Evolutionary conservation across 2,888 invertebrate genomes (phyloP).

Genomic region (Oscheius sp.): DNA sequence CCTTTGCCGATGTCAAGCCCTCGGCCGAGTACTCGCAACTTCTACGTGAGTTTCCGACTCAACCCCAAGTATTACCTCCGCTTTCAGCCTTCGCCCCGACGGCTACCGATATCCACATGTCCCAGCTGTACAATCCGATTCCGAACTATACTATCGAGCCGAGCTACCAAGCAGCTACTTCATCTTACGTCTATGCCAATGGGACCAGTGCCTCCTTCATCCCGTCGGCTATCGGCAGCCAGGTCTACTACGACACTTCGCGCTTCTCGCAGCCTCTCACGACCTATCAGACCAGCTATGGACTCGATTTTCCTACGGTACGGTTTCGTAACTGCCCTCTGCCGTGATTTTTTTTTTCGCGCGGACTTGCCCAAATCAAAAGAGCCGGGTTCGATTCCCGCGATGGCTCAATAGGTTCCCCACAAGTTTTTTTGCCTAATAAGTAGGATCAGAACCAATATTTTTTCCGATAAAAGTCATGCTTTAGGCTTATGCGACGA

Average conservation of each 20-base stretch:
- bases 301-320: slow-evolving; percentile 28
- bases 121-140: slow-evolving; percentile 23
- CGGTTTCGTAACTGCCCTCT: not conserved
- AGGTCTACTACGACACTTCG: slow-evolving; percentile 11
- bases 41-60: slow-evolving; percentile 11
- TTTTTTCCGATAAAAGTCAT: not conserved
- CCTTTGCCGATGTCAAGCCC: slow-evolving; percentile 31
- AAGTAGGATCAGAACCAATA: not conserved
- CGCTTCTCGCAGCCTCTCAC: slow-evolving; percentile 8
- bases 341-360: too few species aligned
- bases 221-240: not conserved
- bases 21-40: slow-evolving; percentile 14
- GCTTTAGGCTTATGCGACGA: slow-evolving; percentile 10
- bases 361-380: too few species aligned
- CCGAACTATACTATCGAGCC: slow-evolving; percentile 31
- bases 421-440: too few species aligned
- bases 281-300: not conserved
- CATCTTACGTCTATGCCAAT: slow-evolving; percentile 22
- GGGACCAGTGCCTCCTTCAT: slow-evolving; percentile 12
- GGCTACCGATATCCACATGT: slow-evolving; percentile 9
- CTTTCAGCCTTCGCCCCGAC: slow-evolving; percentile 24
- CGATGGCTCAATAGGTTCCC: too few species aligned
- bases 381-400: too few species aligned
- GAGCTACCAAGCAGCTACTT: slow-evolving; percentile 7
- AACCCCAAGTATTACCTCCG: not conserved